phyloP scores from a whole-genome alignment of 2,888 invertebrate species.

The Phalangium opilio region DNA sequence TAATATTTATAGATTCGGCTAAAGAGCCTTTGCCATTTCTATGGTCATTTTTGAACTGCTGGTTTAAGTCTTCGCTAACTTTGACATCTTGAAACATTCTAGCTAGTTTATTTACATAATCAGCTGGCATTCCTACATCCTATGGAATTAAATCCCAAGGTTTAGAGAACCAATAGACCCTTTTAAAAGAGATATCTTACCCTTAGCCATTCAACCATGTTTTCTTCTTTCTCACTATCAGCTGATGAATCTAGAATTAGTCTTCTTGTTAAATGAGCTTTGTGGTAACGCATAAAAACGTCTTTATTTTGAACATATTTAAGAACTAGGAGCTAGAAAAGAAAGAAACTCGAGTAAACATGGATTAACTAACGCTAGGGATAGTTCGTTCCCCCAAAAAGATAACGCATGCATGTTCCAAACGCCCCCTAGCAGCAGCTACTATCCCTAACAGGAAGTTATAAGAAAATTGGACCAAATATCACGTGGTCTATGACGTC shows the following conservation, averaged over 20 bases:
- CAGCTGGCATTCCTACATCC: constrained; percentile 96
- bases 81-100: constrained; percentile 91
- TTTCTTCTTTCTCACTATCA: constrained; percentile 97
- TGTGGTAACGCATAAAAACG: constrained; percentile 99
- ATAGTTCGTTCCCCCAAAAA: too few relatives aligned
- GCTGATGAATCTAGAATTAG: constrained; percentile 95
- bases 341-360: constrained; percentile 15
- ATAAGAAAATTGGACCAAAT: too few relatives aligned
- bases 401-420: too few relatives aligned
- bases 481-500: too few relatives aligned
- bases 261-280: constrained; percentile 87
- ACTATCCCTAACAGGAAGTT: too few relatives aligned
- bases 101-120: constrained; percentile 94
- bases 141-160: not conserved
- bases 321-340: constrained; percentile 56
- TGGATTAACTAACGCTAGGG: too few relatives aligned
- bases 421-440: too few relatives aligned
- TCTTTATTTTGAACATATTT: constrained; percentile 99
- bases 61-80: constrained; percentile 89
- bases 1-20: constrained; percentile 69
- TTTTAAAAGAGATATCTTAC: constrained; percentile 27
- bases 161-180: not conserved
- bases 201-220: constrained; percentile 86
- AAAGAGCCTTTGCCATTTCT: constrained; percentile 51
- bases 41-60: constrained; percentile 61